A percentile compares a stretch with the other conserved stretches of the same genome.
Conservation (phyloP, 2,888 invertebrate species). For the Tetramorium bicarinatum region DNA sequence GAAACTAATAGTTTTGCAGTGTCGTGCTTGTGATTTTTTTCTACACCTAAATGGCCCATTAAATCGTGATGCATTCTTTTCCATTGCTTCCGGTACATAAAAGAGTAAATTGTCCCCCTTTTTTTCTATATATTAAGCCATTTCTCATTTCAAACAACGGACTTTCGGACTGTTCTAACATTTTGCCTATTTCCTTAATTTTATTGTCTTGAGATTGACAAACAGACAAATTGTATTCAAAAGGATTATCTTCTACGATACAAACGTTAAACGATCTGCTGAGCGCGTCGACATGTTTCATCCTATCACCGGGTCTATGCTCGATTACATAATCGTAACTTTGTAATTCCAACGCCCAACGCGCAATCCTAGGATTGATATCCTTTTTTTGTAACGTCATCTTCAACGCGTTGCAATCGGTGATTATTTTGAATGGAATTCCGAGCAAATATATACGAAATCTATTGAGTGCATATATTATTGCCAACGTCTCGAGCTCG, state of each 20-base stretch:
- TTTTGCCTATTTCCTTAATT: background rate
- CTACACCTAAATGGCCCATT: too few relatives aligned
- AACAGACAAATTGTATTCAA: slow-evolving; percentile 35
- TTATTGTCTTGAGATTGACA: background rate
- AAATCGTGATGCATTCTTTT: slow-evolving; percentile 34
- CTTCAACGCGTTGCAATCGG: slow-evolving; percentile 41
- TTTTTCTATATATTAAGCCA: slow-evolving; percentile 65
- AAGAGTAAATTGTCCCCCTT: slow-evolving; percentile 56
- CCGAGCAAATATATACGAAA: too few relatives aligned
- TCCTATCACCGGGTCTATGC: slow-evolving; percentile 8
- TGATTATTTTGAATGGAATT: too few relatives aligned
- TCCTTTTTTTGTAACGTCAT: slow-evolving; percentile 76
- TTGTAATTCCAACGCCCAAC: slow-evolving; percentile 56
- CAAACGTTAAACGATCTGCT: slow-evolving; percentile 37
- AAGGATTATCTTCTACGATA: slow-evolving; percentile 41
- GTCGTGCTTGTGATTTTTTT: too few relatives aligned
- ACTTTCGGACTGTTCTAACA: background rate
- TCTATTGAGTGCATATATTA: too few relatives aligned
- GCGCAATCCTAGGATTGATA: slow-evolving; percentile 75
- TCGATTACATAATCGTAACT: slow-evolving; percentile 37
- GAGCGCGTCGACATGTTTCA: slow-evolving; percentile 44
- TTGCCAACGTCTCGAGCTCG: too few relatives aligned
- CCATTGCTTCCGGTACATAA: slow-evolving; percentile 63
- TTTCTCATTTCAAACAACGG: slow-evolving; percentile 26
- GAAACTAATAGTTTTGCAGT: too few relatives aligned